phyloP scores from a whole-genome alignment of 92 coral and sea anemone species.

The Parazoanthus swiftii region DNA sequence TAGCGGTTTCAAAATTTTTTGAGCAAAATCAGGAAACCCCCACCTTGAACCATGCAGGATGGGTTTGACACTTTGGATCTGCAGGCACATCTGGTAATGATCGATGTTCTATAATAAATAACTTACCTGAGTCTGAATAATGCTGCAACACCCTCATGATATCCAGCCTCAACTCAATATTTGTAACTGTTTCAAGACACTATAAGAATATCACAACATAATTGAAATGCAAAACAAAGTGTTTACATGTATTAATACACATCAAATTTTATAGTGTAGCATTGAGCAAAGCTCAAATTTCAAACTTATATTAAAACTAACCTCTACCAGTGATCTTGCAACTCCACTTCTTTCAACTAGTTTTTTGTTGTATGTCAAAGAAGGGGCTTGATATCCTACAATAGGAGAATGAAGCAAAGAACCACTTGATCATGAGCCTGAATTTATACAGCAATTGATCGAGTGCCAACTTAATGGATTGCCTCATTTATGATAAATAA shows the following conservation, averaged over 20 bases:
- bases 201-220: slow-evolving; percentile 19
- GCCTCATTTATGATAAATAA: too few relatives aligned
- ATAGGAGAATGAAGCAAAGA: background rate
- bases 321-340: slow-evolving; percentile 87
- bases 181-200: slow-evolving; percentile 75
- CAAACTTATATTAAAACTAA: slow-evolving; percentile 10
- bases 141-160: slow-evolving; percentile 83
- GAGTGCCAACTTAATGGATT: too few relatives aligned
- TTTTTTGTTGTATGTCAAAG: slow-evolving; percentile 62
- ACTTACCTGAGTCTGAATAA: slow-evolving; percentile 83
- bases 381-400: slow-evolving; percentile 78
- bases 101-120: background rate
- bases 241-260: background rate
- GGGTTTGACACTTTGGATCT: too few relatives aligned
- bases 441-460: background rate
- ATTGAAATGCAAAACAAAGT: background rate
- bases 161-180: slow-evolving; percentile 71
- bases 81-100: background rate
- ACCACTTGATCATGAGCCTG: background rate
- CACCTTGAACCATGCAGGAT: too few relatives aligned
- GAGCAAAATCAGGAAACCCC: too few relatives aligned
- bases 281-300: too few relatives aligned
- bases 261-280: background rate
- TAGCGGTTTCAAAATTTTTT: too few relatives aligned
- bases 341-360: slow-evolving; percentile 91